A percentile compares a stretch with the other conserved stretches of the same genome.
Evolutionary conservation across 2,113 vertebrate species (phyloP).

Genomic region (Nothoprocta pentlandii): DNA sequence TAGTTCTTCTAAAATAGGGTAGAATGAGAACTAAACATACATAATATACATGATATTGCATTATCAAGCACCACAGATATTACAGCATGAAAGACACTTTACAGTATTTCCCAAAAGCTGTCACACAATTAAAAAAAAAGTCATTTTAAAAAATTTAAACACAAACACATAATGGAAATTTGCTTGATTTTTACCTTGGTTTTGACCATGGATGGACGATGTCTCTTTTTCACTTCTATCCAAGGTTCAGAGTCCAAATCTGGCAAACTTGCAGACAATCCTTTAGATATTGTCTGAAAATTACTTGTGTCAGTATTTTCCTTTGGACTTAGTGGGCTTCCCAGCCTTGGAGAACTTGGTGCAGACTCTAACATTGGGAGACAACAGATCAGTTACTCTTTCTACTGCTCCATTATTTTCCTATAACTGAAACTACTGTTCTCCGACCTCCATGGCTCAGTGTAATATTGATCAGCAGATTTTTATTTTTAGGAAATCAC

Average conservation of each 20-base stretch:
- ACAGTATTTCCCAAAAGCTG: not conserved
- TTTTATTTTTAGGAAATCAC: not conserved
- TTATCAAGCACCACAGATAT: not conserved
- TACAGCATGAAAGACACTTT: not conserved
- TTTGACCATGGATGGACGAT: conserved; percentile 78
- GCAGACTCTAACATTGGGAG: conserved; percentile 80
- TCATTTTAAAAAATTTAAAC: not conserved
- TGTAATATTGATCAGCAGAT: not conserved
- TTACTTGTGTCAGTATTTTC: conserved; percentile 68
- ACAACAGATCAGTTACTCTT: conserved; percentile 43
- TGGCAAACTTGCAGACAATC: conserved; percentile 82
- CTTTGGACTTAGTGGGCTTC: conserved; percentile 62
- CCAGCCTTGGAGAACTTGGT: conserved; percentile 80
- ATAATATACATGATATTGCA: not conserved
- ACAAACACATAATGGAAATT: not conserved
- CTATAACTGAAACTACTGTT: not conserved
- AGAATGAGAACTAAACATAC: rapidly evolving
- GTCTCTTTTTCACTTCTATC: conserved; percentile 92
- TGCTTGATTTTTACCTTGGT: conserved; percentile 79
- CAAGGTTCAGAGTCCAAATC: conserved; percentile 88
- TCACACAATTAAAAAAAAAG: too few species aligned
- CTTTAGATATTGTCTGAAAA: conserved; percentile 79
- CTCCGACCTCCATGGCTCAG: not conserved
- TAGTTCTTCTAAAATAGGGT: not conserved
- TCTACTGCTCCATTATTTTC: conserved; percentile 7